These are phyloP conservation scores for Drosophila antonietae DNA, from an alignment of 2,888 invertebrate species.

Conservation along the genomic window DNA sequence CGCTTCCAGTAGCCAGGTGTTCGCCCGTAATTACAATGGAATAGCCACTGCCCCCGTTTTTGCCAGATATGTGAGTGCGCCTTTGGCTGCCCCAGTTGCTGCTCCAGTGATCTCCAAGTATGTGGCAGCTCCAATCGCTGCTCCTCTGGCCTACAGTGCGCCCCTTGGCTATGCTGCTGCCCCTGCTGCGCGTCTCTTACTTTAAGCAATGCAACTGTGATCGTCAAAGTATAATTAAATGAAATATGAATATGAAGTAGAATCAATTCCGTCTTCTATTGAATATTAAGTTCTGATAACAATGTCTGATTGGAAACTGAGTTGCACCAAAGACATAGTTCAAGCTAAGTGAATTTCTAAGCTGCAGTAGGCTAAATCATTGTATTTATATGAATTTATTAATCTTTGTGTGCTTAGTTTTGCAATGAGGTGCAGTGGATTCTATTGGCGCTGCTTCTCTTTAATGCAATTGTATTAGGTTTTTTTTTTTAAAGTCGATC, in stretches of 20 bases:
- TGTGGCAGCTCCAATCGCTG: conserved; percentile 24
- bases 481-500: too few relatives aligned
- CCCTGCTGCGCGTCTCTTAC: conserved; percentile 7
- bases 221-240: neutral
- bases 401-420: neutral
- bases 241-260: neutral
- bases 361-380: neutral
- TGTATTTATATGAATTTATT: neutral
- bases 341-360: neutral
- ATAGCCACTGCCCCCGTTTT: conserved; percentile 67
- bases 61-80: conserved; percentile 29
- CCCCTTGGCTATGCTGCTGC: conserved; percentile 32
- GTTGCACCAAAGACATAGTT: neutral
- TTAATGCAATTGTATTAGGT: too few relatives aligned
- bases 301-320: neutral
- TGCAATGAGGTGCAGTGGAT: neutral
- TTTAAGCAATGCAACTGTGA: conserved; percentile 1
- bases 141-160: conserved; percentile 23
- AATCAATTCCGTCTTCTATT: neutral
- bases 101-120: conserved; percentile 39
- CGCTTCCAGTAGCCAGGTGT: conserved; percentile 74
- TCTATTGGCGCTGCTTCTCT: neutral
- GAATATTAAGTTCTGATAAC: neutral
- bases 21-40: conserved; percentile 76
- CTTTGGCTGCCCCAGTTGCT: conserved; percentile 38